Evolutionary conservation across 1,140 invertebrate genomes (phyloP).

Genomic region (Drosophila mayri): DNA sequence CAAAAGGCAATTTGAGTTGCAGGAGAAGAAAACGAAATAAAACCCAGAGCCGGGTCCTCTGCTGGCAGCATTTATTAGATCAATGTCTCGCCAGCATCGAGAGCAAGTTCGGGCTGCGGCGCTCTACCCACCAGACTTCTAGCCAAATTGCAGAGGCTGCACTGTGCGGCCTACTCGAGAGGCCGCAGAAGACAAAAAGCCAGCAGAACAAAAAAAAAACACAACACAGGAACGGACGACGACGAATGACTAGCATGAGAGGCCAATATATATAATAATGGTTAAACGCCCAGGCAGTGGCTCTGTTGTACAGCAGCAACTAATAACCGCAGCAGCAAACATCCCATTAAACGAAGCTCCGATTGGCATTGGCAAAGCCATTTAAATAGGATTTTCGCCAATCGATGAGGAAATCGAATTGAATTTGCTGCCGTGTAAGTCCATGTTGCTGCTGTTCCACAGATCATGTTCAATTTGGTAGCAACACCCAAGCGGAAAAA

Average conservation of each 20-base stretch:
- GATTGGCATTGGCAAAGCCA: constrained; percentile 49
- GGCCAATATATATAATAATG: constrained; percentile 76
- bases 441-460: constrained; percentile 35
- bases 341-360: constrained; percentile 53
- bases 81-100: constrained; percentile 59
- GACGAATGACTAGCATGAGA: constrained; percentile 65
- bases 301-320: constrained; percentile 27
- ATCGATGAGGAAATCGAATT: constrained; percentile 62
- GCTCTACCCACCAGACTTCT: constrained; percentile 51
- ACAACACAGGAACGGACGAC: constrained; percentile 52
- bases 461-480: constrained; percentile 30
- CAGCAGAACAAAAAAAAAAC: constrained; percentile 12
- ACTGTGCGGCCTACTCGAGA: constrained; percentile 48
- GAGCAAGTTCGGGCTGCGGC: constrained; percentile 9
- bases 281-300: constrained; percentile 63
- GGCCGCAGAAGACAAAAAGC: not conserved
- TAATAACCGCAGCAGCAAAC: constrained; percentile 49
- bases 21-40: constrained; percentile 41
- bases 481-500: constrained; percentile 23
- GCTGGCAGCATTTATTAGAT: constrained; percentile 65
- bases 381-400: constrained; percentile 66
- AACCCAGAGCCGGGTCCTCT: constrained; percentile 27
- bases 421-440: constrained; percentile 48
- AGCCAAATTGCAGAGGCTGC: constrained; percentile 63
- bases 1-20: constrained; percentile 65